Evolutionary conservation across 2,113 vertebrate genomes (phyloP).

Genomic region (Arenaria interpres): DNA sequence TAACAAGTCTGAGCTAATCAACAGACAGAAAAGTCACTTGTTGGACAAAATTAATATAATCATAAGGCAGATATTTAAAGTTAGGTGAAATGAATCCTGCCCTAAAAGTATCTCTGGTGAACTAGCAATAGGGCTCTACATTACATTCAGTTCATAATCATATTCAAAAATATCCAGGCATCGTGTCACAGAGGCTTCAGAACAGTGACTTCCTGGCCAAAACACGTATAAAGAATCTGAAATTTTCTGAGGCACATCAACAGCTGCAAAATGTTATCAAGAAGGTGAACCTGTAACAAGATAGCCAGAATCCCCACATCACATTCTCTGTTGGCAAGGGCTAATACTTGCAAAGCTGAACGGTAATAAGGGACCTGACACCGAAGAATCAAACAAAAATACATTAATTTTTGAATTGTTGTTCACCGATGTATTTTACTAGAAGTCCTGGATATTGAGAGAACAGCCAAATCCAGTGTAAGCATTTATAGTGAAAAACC

Average conservation of each 20-base stretch:
- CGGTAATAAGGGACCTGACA: neutral
- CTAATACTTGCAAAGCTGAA: neutral
- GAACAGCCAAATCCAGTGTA: neutral
- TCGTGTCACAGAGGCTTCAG: neutral
- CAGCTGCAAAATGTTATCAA: neutral
- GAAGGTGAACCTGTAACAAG: neutral
- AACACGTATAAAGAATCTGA: fast-evolving
- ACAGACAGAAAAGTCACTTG: neutral
- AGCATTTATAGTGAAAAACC: neutral
- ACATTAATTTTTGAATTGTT: neutral
- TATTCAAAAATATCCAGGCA: neutral
- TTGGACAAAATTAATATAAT: neutral
- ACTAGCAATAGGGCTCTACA: neutral
- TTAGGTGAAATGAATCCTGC: neutral
- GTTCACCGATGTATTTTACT: neutral
- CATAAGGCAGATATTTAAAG: neutral
- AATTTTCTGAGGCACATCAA: neutral
- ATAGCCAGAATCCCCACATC: neutral
- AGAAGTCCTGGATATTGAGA: neutral
- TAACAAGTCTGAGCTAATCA: neutral
- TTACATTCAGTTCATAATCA: neutral
- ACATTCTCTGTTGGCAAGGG: fast-evolving
- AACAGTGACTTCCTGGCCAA: neutral
- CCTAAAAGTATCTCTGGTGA: neutral
- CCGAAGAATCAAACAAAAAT: neutral